Conservation (phyloP, 2,113 vertebrate genomes). For the Ictidomys tridecemlineatus region DNA sequence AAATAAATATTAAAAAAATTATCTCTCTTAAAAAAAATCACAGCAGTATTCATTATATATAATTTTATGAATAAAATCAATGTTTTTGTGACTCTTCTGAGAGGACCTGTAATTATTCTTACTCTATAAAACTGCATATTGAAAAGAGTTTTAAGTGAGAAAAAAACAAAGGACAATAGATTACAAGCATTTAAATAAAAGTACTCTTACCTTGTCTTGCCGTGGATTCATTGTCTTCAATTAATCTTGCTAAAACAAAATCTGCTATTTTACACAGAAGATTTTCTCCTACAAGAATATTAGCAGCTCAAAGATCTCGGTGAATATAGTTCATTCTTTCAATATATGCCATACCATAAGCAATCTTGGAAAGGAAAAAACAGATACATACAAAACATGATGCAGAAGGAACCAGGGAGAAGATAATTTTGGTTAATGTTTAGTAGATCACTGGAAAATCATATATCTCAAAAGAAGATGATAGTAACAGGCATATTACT, state of each 20-base stretch:
- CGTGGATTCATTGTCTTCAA: conserved; percentile 98
- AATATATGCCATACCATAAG: conserved; percentile 97
- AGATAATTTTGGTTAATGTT: conserved; percentile 7
- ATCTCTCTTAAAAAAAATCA: too few species aligned
- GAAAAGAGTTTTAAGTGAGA: too few species aligned
- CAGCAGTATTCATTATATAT: too few species aligned
- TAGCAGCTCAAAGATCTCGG: conserved; percentile 96
- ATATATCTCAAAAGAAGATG: not conserved
- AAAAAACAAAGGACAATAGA: too few species aligned
- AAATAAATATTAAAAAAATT: too few species aligned
- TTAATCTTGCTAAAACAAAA: conserved; percentile 96
- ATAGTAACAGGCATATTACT: not conserved
- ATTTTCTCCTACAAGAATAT: conserved; percentile 97
- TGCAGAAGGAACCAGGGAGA: conserved; percentile 28
- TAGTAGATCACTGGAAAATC: not conserved
- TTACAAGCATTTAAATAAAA: too few species aligned
- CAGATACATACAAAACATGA: conserved; percentile 7
- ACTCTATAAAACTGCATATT: too few species aligned
- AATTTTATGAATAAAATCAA: too few species aligned
- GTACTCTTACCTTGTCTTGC: conserved; percentile 91
- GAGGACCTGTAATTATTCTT: too few species aligned
- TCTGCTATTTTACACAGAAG: conserved; percentile 98
- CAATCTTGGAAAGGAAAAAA: conserved; percentile 59
- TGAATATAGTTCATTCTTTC: conserved; percentile 99
- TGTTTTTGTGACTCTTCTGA: too few species aligned